Base-by-base conservation (phyloP, 2,888 invertebrate species). In the Drosophila recens region DNA sequence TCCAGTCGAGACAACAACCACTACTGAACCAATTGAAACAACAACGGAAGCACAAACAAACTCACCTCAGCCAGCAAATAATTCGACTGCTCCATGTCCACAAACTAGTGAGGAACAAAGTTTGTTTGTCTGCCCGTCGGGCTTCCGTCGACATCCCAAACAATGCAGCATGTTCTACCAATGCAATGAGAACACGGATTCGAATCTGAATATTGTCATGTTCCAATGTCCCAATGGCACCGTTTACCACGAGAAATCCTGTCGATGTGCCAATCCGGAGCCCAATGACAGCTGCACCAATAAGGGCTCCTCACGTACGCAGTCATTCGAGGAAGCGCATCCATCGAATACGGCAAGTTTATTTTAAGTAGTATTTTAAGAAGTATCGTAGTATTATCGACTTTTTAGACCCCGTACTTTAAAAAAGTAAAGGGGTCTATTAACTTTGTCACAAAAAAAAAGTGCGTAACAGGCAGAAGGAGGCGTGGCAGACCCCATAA, bases 161-260 rank as follows among this genome's bases (percentile, higher is more conserved):
- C 95, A 96, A 89, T 97, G 97, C 85, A 96, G 96, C 87, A 92
- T 96, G 81, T 97, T 97, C 93, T 97, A 97, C 90, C 97, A 97
- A 91, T 97, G 97, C 85, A 95, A 95, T 17, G 94, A 94, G 79
- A 94, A 94, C 65, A 94, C 95, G 33, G 95, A 93, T 49, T 95
- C 95, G 89, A 95, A 97, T 76, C 93, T 96, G n/a, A 96, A 96
- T 90, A 94, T 97, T 71, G 94, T 96, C 2, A 94, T 95, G 9
- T 94, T 97, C 80, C 95, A 95, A 76, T 97, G 97, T 91, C 96
- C 97, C 11, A 95, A 95, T 76, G 95, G 95, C 67, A 96, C 96
- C 0, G 94, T 96, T 57, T 97, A 95, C 84, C 96, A 97, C 86
- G 95, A 97, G 87, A 93, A 93, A 67, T 94, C 95, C 88, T 94